These are phyloP conservation scores for Oxystoma pomonae DNA, from an alignment of 2,888 invertebrate genomes.

Conservation along the genomic window DNA sequence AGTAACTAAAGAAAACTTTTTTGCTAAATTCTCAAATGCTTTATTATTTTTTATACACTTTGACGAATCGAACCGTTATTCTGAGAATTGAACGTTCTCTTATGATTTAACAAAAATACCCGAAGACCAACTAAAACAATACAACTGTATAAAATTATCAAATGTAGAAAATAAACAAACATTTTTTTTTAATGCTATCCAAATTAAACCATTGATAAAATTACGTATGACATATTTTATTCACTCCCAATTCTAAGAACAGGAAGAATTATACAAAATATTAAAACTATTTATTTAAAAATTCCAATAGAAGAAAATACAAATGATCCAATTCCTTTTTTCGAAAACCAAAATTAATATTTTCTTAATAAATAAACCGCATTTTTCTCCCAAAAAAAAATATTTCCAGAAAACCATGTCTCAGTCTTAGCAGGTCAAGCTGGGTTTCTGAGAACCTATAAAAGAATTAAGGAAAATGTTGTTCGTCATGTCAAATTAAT, in stretches of 20 bases:
- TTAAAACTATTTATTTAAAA: constrained; percentile 12
- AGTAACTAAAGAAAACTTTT: constrained; percentile 1
- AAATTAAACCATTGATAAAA: constrained; percentile 4
- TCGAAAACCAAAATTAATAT: constrained; percentile 23
- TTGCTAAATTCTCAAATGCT: neutral
- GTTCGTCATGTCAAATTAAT: constrained; percentile 30
- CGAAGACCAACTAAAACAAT: neutral
- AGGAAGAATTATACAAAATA: constrained; percentile 13
- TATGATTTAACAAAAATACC: neutral
- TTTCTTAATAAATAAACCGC: constrained; percentile 21
- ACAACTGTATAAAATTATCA: neutral
- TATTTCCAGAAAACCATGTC: constrained; percentile 29
- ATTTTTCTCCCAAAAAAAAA: constrained; percentile 15
- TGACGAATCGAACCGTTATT: neutral
- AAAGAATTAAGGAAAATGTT: constrained; percentile 21
- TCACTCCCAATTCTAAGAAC: constrained; percentile 8
- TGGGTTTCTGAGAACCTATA: constrained; percentile 30
- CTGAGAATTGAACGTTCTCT: neutral
- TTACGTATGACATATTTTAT: constrained; percentile 1
- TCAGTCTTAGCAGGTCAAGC: constrained; percentile 26
- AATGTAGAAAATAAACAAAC: neutral
- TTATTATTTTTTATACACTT: neutral
- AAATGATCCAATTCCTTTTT: constrained; percentile 12
- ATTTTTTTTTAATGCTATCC: neutral
- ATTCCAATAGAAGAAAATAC: constrained; percentile 11